A percentile compares a stretch with the other conserved stretches of the same genome.
Evolutionary conservation across 53 echinoderm and acorn worm genomes (phyloP).

Genomic region (Holothuria scabra): DNA sequence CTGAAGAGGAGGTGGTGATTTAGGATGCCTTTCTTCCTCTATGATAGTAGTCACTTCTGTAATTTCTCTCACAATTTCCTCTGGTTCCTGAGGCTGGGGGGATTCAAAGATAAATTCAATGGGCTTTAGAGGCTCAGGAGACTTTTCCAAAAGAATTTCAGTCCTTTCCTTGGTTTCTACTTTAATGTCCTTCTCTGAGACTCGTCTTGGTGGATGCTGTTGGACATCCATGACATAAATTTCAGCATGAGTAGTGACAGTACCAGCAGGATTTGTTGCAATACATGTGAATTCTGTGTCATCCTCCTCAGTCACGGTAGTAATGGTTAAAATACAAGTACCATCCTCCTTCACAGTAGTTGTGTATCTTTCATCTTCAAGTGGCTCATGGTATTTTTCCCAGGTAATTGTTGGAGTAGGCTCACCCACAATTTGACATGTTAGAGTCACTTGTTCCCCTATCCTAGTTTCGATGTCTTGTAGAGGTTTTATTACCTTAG

Average conservation of each 20-base stretch:
- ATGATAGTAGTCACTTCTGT: constrained; percentile 31
- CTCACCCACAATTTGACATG: constrained; percentile 79
- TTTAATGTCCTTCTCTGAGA: constrained; percentile 50
- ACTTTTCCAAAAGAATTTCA: constrained; percentile 66
- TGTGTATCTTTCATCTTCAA: constrained; percentile 73
- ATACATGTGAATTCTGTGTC: constrained; percentile 92
- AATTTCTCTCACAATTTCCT: constrained; percentile 18
- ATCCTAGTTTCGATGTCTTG: constrained; percentile 67
- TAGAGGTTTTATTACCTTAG: constrained; percentile 70
- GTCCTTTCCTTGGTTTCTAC: constrained; percentile 65
- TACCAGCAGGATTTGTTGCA: constrained; percentile 84
- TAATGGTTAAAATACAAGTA: constrained; percentile 78
- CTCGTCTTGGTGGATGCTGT: constrained; percentile 11
- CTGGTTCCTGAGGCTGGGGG: constrained; percentile 31
- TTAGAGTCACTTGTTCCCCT: constrained; percentile 73
- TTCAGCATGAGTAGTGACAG: constrained; percentile 87
- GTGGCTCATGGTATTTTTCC: constrained; percentile 71
- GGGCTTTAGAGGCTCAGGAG: constrained; percentile 57
- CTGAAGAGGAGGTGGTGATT: constrained; percentile 52
- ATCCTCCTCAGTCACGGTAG: constrained; percentile 76
- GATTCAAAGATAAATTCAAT: constrained; percentile 60
- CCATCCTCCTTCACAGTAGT: constrained; percentile 79
- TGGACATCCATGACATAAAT: constrained; percentile 73
- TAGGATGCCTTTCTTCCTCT: constrained; percentile 19
- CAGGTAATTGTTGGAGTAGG: constrained; percentile 78